Conservation (phyloP, 2,888 invertebrate genomes). For the Flabesymbios commensalis region DNA sequence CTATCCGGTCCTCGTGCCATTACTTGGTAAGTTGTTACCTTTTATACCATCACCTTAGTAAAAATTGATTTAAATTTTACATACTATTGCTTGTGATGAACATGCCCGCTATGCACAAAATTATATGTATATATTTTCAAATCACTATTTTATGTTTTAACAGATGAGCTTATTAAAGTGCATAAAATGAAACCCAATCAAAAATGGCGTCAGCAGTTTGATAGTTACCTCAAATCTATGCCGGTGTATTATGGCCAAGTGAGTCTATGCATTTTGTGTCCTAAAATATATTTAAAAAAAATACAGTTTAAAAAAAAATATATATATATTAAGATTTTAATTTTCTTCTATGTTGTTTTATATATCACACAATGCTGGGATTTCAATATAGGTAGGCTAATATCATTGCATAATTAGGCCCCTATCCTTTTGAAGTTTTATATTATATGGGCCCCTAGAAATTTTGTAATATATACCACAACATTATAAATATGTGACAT, state of each 20-base stretch:
- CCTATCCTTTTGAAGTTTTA: too few relatives aligned
- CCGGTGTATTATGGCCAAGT: slow-evolving; percentile 82
- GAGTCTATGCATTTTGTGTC: slow-evolving; percentile 22
- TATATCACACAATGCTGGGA: background rate
- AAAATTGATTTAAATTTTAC: too few relatives aligned
- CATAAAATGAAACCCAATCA: slow-evolving; percentile 87
- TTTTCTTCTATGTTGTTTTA: background rate
- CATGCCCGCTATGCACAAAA: too few relatives aligned
- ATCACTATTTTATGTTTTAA: slow-evolving; percentile 25
- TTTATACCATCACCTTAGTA: background rate
- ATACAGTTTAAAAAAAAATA: too few relatives aligned
- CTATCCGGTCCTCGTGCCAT: slow-evolving; percentile 88
- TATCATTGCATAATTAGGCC: too few relatives aligned
- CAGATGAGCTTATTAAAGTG: slow-evolving; percentile 89
- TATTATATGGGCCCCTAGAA: too few relatives aligned
- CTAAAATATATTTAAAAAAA: too few relatives aligned
- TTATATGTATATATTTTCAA: too few relatives aligned
- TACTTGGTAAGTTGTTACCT: slow-evolving; percentile 68
- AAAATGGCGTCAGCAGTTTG: slow-evolving; percentile 91
- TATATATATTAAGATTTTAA: background rate
- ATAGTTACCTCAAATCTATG: slow-evolving; percentile 92
- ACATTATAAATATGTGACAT: too few relatives aligned
- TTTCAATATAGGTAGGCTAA: background rate
- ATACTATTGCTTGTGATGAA: too few relatives aligned
- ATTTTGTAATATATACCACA: too few relatives aligned